Base-by-base conservation (phyloP, 2,113 vertebrate species). In the Desmodus rotundus region DNA sequence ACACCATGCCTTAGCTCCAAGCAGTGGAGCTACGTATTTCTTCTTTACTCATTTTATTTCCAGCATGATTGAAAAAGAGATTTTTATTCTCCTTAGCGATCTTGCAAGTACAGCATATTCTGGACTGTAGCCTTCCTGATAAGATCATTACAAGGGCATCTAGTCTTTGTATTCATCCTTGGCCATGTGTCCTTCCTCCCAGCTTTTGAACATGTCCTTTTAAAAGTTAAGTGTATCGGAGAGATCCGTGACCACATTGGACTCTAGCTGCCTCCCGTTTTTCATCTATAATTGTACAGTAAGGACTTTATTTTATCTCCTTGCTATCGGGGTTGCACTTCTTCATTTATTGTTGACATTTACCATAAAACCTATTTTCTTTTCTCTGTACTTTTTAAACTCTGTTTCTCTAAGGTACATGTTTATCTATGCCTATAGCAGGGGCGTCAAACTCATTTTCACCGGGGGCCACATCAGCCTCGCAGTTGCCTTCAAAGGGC, bases 51-150 rank as follows among this genome's bases (percentile, higher is more conserved):
- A 87, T 76, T 92, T 77, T 65, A 87, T 58, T 94, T 96, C 82
- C 67, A 91, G 43, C 41, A 52, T 31, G 28, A 84, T 38, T 87
- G 41, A 68, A 73, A 77, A 78, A 41, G 20, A 81, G 52, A 63
- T 90, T 93, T 93, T 86, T 72, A 81, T 67, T 82, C 90, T 92
- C 36, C 86, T 77, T 72, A 91, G 72, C 43, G n/a, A 33, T 93
- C 56, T 16, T 54, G 67, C 54, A 31, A 41, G 12, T 52, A 36
- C 5, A 68, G 88, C 47, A 50, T 91, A 94, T 93, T 96, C 73
- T 96, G 43, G 50, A 88, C 50, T 36, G 26, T 61, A 96, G 89
- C 96, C 97, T 98, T 97, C 95, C 95, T 98, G 97, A 97, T 96
- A 97, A 97, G 78, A 96, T 94, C 90, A 77, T 70, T 41, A 82